These are phyloP conservation scores for Eumeta japonica DNA, from an alignment of 1,140 invertebrate genomes.

Conservation along the genomic window DNA sequence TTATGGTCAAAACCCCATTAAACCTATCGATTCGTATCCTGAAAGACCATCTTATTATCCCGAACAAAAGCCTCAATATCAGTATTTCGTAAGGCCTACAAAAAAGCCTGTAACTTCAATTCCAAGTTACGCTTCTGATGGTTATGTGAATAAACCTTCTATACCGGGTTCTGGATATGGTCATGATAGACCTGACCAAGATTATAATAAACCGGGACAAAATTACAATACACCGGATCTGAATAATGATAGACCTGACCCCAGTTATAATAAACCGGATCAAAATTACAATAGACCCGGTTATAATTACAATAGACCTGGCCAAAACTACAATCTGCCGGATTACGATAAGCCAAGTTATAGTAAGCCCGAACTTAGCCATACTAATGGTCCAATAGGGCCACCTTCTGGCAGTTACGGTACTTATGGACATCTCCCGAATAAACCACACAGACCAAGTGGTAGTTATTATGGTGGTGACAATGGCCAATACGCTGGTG, in stretches of 20 bases:
- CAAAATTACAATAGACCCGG: conserved; percentile 1
- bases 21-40: no score
- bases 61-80: conserved; percentile 31
- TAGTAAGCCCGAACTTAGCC: conserved; percentile 5
- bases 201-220: conserved; percentile 7
- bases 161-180: no score
- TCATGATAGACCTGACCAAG: conserved; percentile 20
- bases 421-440: no score
- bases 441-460: conserved; percentile 21
- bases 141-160: no score
- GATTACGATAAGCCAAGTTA: no score
- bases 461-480: conserved; percentile 21
- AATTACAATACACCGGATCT: conserved; percentile 2
- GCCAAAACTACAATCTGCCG: no score
- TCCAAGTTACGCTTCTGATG: no score
- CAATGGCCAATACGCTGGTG: conserved; percentile 32
- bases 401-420: no score
- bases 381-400: conserved; percentile 13
- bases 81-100: conserved; percentile 37
- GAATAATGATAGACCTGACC: no score
- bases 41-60: conserved; percentile 14
- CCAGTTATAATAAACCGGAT: no score
- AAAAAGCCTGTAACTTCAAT: no score
- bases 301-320: conserved; percentile 2
- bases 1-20: conserved; percentile 27